Evolutionary conservation across 37 sponge, comb jelly and placozoan genomes (phyloP), one percentile per base, ranked within the genome.

Genomic region (Beroe forskalii): DNA sequence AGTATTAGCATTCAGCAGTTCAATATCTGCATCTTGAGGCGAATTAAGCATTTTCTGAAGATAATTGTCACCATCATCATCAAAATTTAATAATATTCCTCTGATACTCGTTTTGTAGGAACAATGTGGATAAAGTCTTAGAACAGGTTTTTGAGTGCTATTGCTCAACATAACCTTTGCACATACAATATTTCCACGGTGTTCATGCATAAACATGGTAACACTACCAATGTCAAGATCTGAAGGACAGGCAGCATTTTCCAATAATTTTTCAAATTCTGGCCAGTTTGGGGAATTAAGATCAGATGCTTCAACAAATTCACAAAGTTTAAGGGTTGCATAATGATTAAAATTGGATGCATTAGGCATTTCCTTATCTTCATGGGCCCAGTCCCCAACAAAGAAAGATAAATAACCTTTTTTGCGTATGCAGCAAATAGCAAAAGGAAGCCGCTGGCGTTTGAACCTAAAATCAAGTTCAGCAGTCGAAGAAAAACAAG

Each of bases 361-460:
- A 22, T 72, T 72, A 12, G 76, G 76, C 40, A 72, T 32, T 8
- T 32, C 76, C 20, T 32, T 14, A 37, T 72, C 76, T 8, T 72
- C 40, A 72, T 72, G 27, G 1, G 76, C 76, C 76, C 76, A 72
- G 40, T 72, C 76, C 30, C 40, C 40, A 27, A 72, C 76, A 72
- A 72, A 72, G 27, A 72, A 72, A 32, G 76, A 72, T 27, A 72
- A 35, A 37, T 27, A 37, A 17, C 76, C 76, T 4, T 17, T 17
- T 72, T 33, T 72, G 6, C 40, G 37, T 2, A 72, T 72, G 27
- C 76, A 72, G 23, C 76, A 72, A 35, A 72, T 72, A 27, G 76
- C 76, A 37, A 72, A 72, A 20, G 76, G 76, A 33, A 72, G 76
- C 8, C 76, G 76, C 27, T 72, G 76, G 9, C 76, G 76, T 27